Conservation (phyloP, 1,140 invertebrate species). For the Drosophila takahashii region DNA sequence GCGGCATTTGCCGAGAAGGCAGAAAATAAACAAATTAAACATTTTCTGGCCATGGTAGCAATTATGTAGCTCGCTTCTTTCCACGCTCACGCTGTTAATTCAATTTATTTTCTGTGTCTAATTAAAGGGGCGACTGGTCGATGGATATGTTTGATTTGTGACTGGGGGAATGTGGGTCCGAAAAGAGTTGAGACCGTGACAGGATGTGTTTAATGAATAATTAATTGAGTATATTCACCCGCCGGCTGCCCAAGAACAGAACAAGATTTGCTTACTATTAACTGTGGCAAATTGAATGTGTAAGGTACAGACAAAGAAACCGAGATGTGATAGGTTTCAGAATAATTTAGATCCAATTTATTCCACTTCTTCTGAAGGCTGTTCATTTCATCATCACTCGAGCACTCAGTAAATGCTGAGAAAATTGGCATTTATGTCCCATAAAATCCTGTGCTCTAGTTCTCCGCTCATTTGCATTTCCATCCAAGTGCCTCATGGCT, state of each 20-base stretch:
- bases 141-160: slow-evolving; percentile 51
- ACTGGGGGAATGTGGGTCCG: not conserved
- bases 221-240: slow-evolving; percentile 33
- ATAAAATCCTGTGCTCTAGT: slow-evolving; percentile 32
- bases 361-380: not conserved
- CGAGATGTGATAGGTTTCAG: not conserved
- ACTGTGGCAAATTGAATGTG: not conserved
- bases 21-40: slow-evolving; percentile 73
- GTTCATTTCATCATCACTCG: slow-evolving; percentile 41
- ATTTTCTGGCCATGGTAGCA: slow-evolving; percentile 67
- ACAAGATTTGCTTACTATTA: slow-evolving; percentile 8
- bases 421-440: slow-evolving; percentile 54
- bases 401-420: slow-evolving; percentile 61
- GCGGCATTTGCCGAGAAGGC: slow-evolving; percentile 21
- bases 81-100: slow-evolving; percentile 69
- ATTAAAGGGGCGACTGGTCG: slow-evolving; percentile 60
- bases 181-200: slow-evolving; percentile 35
- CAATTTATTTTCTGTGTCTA: slow-evolving; percentile 77
- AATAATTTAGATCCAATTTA: not conserved
- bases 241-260: not conserved
- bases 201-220: slow-evolving; percentile 56
- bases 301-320: not conserved
- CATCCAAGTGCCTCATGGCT: slow-evolving; percentile 7
- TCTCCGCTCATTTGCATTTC: slow-evolving; percentile 22
- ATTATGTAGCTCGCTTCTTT: slow-evolving; percentile 56